Percentiles rank a stretch among this genome's conserved stretches.
phyloP scores from a whole-genome alignment of 37 sponge, comb jelly and placozoan genomes.

The Tethya wilhelma region DNA sequence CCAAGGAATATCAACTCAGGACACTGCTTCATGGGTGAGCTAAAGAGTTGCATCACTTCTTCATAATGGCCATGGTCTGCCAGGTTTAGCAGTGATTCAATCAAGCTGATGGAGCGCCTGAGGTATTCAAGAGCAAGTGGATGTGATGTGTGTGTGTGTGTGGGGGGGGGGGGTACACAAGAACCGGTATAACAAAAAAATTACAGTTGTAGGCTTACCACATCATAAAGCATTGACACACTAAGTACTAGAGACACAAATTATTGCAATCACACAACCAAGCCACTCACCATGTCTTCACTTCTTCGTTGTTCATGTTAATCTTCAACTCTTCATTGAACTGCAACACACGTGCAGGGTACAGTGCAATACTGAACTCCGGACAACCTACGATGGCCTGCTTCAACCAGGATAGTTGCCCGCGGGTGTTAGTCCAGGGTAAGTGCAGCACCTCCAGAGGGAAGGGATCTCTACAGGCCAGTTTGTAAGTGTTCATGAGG shows the following conservation, averaged over 20 bases:
- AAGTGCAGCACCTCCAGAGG: conserved; percentile 83
- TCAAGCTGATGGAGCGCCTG: conserved; percentile 89
- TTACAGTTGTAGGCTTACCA: no score
- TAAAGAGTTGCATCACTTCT: conserved; percentile 82
- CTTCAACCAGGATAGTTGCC: conserved; percentile 86
- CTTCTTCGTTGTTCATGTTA: conserved; percentile 32
- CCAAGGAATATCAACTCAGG: conserved; percentile 94
- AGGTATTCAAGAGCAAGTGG: no score
- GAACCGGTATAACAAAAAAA: no score
- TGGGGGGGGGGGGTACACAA: background rate
- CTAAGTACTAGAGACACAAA: no score
- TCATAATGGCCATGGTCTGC: conserved; percentile 89
- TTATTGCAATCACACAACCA: background rate
- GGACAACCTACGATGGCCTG: conserved; percentile 79
- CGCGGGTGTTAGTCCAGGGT: conserved; percentile 68
- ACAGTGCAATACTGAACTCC: conserved; percentile 89
- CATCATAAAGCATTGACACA: background rate
- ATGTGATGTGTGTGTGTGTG: background rate
- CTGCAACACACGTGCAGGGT: conserved; percentile 49
- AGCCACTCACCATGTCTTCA: conserved; percentile 54
- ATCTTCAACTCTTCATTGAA: conserved; percentile 62
- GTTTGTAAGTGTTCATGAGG: conserved; percentile 79
- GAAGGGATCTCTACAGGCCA: conserved; percentile 73
- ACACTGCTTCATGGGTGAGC: conserved; percentile 86
- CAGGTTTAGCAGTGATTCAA: conserved; percentile 85